Conservation (phyloP, 1,140 invertebrate species). For the Oreohelix idahoensis region DNA sequence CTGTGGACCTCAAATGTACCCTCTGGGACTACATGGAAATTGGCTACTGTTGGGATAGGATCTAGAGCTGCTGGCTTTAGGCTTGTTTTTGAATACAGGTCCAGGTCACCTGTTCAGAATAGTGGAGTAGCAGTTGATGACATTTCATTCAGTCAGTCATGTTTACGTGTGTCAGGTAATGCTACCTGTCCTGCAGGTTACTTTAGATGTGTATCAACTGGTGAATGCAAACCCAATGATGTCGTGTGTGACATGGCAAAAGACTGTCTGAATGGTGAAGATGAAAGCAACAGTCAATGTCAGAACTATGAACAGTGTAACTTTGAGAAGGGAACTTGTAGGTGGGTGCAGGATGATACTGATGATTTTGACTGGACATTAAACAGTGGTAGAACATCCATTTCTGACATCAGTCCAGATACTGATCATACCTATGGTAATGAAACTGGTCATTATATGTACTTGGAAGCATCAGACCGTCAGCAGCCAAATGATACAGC, state of each 20-base stretch:
- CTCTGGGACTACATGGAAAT: background rate
- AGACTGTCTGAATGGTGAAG: slow-evolving; percentile 65
- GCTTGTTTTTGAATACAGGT: slow-evolving; percentile 27
- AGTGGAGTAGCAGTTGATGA: slow-evolving; percentile 86
- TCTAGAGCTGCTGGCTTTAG: slow-evolving; percentile 27
- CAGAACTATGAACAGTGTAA: slow-evolving; percentile 75
- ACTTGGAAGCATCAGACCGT: slow-evolving; percentile 77
- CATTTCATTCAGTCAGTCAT: slow-evolving; percentile 75
- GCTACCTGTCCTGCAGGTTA: slow-evolving; percentile 52
- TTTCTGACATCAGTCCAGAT: slow-evolving; percentile 79
- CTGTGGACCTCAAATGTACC: background rate
- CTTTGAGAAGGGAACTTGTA: slow-evolving; percentile 79
- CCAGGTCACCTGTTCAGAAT: background rate
- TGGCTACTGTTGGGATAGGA: slow-evolving; percentile 28
- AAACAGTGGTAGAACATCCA: slow-evolving; percentile 73
- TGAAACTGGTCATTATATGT: slow-evolving; percentile 73
- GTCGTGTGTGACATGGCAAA: slow-evolving; percentile 59
- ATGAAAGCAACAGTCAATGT: slow-evolving; percentile 58
- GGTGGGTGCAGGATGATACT: slow-evolving; percentile 58
- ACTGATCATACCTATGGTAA: slow-evolving; percentile 82
- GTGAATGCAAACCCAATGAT: slow-evolving; percentile 57
- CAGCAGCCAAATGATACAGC: slow-evolving; percentile 79
- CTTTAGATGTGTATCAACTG: slow-evolving; percentile 48
- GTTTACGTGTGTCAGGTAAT: slow-evolving; percentile 43
- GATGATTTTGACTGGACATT: slow-evolving; percentile 73